Evolutionary conservation across 2,888 invertebrate species (phyloP).

Genomic region (Xestia c-nigrum): DNA sequence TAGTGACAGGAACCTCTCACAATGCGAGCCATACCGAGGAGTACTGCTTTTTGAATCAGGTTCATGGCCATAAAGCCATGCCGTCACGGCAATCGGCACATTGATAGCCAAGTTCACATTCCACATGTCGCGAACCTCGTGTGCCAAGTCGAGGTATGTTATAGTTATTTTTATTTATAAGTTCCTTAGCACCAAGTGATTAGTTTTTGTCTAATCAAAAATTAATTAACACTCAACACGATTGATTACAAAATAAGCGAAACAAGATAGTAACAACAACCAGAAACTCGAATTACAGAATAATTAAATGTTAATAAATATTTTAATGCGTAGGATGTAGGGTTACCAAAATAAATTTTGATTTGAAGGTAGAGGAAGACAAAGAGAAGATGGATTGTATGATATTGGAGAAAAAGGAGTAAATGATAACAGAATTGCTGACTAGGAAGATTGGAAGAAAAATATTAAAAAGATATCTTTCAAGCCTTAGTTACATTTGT

Average conservation of each 20-base stretch:
- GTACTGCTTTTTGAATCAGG: too few species aligned
- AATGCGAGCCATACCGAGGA: too few species aligned
- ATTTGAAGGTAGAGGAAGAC: neutral
- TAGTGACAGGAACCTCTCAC: too few species aligned
- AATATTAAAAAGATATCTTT: too few species aligned
- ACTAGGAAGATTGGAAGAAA: too few species aligned
- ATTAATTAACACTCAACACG: slow-evolving; percentile 19
- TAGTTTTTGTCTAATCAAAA: slow-evolving; percentile 11
- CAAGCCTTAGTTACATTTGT: too few species aligned
- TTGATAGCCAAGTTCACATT: too few species aligned
- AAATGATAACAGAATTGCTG: neutral
- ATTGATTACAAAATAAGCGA: slow-evolving; percentile 37
- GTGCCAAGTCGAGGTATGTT: neutral
- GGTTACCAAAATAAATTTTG: slow-evolving; percentile 17
- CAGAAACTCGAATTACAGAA: slow-evolving; percentile 47
- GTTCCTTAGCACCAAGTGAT: neutral
- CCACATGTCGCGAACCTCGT: too few species aligned
- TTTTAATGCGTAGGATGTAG: slow-evolving; percentile 23
- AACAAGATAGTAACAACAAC: slow-evolving; percentile 37
- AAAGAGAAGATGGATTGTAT: neutral
- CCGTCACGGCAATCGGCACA: too few species aligned
- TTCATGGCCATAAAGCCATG: too few species aligned
- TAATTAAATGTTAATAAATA: slow-evolving; percentile 53
- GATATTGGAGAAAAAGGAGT: neutral
- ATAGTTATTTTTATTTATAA: neutral